phyloP scores from a whole-genome alignment of 1,140 invertebrate species.

The Chironomus tepperi region DNA sequence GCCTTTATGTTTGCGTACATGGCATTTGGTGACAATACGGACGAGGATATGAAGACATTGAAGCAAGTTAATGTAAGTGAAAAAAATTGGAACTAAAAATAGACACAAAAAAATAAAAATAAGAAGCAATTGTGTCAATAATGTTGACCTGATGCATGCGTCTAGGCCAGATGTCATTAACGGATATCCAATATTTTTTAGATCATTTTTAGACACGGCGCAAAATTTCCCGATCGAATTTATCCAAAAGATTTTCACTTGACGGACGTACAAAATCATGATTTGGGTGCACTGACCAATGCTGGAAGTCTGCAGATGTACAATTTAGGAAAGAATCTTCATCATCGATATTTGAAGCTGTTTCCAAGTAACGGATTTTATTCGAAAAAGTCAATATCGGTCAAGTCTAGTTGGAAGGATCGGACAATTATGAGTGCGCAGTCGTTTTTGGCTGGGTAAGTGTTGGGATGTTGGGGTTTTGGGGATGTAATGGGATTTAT shows the following conservation, averaged over 20 bases:
- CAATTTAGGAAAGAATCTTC: conserved; percentile 63
- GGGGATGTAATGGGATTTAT: too few relatives aligned
- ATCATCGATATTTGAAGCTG: conserved; percentile 56
- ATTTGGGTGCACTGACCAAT: conserved; percentile 41
- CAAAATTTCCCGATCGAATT: conserved; percentile 52
- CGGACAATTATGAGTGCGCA: conserved; percentile 81
- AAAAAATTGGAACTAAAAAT: background rate
- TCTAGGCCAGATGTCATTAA: background rate
- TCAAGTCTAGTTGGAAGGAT: conserved; percentile 71
- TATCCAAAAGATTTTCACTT: conserved; percentile 2
- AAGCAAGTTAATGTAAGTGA: conserved; percentile 38
- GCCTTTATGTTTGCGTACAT: conserved; percentile 40
- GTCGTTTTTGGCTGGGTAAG: conserved; percentile 60
- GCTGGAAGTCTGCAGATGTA: conserved; percentile 68
- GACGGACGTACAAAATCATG: background rate
- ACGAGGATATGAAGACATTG: conserved; percentile 36
- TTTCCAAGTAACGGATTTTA: conserved; percentile 52
- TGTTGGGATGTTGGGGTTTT: background rate
- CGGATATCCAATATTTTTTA: background rate
- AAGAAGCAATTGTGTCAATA: background rate
- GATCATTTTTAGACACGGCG: conserved; percentile 60
- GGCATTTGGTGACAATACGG: conserved; percentile 38
- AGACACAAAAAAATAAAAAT: background rate
- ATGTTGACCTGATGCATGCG: background rate
- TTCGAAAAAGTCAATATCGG: conserved; percentile 51